Base-by-base conservation (phyloP, 2,888 invertebrate genomes). In the Epirrhoe alternata region DNA sequence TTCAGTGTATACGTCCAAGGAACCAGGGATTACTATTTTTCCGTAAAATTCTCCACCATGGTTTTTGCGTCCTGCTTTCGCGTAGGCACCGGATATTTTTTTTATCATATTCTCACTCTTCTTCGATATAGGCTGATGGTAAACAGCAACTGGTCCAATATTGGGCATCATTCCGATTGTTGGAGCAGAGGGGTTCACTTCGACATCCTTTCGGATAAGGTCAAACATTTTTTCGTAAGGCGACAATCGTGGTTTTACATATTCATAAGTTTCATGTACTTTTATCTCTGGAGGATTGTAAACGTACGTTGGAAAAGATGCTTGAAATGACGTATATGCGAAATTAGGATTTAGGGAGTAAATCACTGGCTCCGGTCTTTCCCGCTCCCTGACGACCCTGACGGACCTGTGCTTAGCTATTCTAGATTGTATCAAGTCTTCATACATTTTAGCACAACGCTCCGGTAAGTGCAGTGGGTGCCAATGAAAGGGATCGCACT, bases 401-500 rank as follows among this genome's bases (percentile, higher is more conserved):
- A 82, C 65, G 0, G 86, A 85, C 10, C 68, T 47, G 0, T 68
- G 67, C 0, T 67, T 64, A 1, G 77, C 76, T 53, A 88, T 57
- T 60, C 78, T 79, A 0, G 81, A 74, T 14, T 85, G 77, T 54
- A 91, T 86, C 54, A 86, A 66, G 54, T 83, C 77, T 64, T 85
- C 86, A 57, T 83, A 91, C 74, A 88, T 81, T 57, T 84, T 72
- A 1, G 81, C 77, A 69, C 91, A 92, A 52, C 86, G 72, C 35
- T 85, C 84, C 0, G 92, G 91, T 53, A 92, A 70, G 76, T 90
- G 91, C 8, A 92, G 73, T 0, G 92, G 92, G 66, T 92, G 87
- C 87, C 88, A 92, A 71, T 89, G 83, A 47, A 88, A 77, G 0
- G 92, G 91, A 67, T 92, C 86, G 65, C 92, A 92, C 75, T 90